Percentiles rank a stretch among this genome's conserved stretches.
phyloP scores from a whole-genome alignment of 2,113 vertebrate genomes.

The Tretioscincus oriximinensis region DNA sequence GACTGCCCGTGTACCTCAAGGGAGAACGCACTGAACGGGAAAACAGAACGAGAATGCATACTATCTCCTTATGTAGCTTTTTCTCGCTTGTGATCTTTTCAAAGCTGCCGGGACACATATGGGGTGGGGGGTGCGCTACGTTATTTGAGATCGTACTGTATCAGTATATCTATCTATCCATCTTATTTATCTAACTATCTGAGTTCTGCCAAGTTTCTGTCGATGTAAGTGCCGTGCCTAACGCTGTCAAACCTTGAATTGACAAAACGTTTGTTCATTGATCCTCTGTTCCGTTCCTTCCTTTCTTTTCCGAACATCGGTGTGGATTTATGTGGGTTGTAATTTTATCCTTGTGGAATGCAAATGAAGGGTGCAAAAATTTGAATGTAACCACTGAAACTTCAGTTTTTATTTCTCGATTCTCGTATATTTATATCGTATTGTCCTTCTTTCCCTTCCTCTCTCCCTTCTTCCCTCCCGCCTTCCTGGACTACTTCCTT shows the following conservation, averaged over 20 bases:
- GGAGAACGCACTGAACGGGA: no score
- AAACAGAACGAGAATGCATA: no score
- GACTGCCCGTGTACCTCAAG: no score
- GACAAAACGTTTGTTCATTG: neutral
- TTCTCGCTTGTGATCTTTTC: no score
- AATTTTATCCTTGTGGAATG: constrained; percentile 39
- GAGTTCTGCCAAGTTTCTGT: constrained; percentile 41
- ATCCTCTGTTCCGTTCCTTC: constrained; percentile 4
- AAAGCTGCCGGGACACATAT: no score
- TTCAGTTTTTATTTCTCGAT: constrained; percentile 3
- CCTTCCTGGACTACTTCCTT: no score
- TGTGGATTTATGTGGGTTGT: constrained; percentile 46
- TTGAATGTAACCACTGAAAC: constrained; percentile 45
- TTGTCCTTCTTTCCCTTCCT: no score
- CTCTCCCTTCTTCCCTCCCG: no score
- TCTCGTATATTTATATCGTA: constrained; percentile 18
- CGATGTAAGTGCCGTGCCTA: constrained; percentile 7
- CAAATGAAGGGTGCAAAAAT: constrained; percentile 37
- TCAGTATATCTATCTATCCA: neutral
- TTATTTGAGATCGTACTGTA: neutral
- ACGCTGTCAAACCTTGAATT: neutral
- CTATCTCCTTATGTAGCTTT: no score
- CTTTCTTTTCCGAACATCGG: no score
- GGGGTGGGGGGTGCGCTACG: neutral
- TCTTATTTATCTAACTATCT: neutral